Evolutionary conservation across 2,113 vertebrate species (phyloP).

Genomic region (Tetrax tetrax): DNA sequence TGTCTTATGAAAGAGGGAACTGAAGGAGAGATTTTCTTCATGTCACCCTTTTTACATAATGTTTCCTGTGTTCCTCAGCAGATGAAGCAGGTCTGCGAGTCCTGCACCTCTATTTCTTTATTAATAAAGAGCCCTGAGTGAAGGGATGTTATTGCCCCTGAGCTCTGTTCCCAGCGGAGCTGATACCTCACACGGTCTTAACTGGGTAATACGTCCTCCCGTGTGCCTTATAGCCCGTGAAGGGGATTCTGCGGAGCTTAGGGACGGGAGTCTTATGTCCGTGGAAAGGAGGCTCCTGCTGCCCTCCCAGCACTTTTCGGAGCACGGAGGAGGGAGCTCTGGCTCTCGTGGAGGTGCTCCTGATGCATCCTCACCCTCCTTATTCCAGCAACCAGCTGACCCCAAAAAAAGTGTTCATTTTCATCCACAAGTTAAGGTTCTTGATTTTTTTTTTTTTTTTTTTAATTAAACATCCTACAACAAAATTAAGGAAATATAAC

Average conservation of each 20-base stretch:
- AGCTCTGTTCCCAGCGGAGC: background rate
- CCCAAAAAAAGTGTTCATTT: background rate
- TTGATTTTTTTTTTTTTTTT: background rate
- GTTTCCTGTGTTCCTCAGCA: background rate
- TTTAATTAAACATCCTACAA: background rate
- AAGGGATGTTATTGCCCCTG: background rate
- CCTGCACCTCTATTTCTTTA: background rate
- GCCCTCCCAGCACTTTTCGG: background rate
- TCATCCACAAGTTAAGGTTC: background rate
- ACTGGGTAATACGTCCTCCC: background rate
- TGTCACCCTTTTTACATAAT: background rate
- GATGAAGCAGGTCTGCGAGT: background rate
- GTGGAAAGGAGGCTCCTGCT: background rate
- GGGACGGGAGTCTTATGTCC: background rate
- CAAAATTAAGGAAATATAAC: background rate
- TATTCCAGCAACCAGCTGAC: background rate
- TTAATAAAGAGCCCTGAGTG: background rate
- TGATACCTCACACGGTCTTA: background rate
- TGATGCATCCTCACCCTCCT: accelerated
- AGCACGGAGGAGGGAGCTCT: background rate
- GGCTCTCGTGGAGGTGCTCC: accelerated
- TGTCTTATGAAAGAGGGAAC: background rate
- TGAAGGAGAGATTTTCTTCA: background rate
- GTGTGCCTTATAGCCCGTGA: background rate
- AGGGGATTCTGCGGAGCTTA: background rate